phyloP scores from a whole-genome alignment of 2,797 vertebrate genomes.

The Zonotrichia albicollis region DNA sequence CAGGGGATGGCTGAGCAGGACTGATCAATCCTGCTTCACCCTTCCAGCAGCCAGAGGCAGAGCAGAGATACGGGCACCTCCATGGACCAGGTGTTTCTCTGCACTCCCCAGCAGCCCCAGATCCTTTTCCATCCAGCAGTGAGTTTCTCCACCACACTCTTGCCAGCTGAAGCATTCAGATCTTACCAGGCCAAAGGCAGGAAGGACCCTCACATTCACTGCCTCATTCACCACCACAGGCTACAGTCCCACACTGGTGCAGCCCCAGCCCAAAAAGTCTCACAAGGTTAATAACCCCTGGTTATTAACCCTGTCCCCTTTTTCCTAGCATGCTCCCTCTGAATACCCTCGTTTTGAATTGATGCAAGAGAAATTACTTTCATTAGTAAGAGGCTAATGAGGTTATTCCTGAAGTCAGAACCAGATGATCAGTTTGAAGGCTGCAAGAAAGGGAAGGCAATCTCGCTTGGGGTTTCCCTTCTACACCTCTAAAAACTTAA shows the following conservation, averaged over 20 bases:
- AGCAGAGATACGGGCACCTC: fast-evolving
- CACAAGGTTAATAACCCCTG: not conserved
- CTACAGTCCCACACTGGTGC: not conserved
- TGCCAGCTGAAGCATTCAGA: not conserved
- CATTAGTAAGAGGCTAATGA: not conserved
- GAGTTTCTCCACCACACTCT: not conserved
- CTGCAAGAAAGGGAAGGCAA: not conserved
- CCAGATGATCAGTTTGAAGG: not conserved
- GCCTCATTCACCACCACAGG: not conserved
- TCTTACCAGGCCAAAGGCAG: not conserved
- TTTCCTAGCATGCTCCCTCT: not conserved
- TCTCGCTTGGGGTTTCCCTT: fast-evolving
- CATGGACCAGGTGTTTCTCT: not conserved
- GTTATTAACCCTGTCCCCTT: not conserved
- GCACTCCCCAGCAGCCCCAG: not conserved
- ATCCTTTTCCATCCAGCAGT: not conserved
- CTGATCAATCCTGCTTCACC: not conserved
- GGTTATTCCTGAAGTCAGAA: slow-evolving; percentile 4
- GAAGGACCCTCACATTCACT: fast-evolving
- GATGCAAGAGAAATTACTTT: not conserved
- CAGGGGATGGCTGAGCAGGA: not conserved
- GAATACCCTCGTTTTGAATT: not conserved
- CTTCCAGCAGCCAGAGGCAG: not conserved
- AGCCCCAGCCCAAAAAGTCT: not conserved
- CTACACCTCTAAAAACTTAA: not conserved